Conservation (phyloP, 2,797 vertebrate genomes). For the Myotis myotis region DNA sequence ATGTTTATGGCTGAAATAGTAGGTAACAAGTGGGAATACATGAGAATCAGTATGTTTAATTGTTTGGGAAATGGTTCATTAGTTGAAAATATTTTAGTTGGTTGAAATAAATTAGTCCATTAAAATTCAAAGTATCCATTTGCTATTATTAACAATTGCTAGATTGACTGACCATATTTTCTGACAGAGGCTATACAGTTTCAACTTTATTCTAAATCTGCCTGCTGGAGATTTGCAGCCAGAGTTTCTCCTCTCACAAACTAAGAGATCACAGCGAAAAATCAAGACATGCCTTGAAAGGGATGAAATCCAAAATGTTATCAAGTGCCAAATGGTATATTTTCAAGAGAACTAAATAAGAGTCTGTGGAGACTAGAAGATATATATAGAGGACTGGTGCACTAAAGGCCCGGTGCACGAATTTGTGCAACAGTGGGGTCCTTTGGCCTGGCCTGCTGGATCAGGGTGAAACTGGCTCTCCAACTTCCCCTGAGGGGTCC, state of each 20-base stretch:
- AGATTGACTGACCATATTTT: slow-evolving; percentile 25
- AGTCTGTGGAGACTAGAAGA: background rate
- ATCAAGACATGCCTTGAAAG: slow-evolving; percentile 9
- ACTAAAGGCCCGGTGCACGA: too few species aligned
- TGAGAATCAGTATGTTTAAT: slow-evolving; percentile 56
- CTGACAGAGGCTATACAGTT: background rate
- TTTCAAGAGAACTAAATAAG: background rate
- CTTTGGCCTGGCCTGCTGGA: too few species aligned
- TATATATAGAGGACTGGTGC: too few species aligned
- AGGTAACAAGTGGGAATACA: background rate
- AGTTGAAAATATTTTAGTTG: slow-evolving; percentile 61
- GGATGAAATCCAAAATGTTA: background rate
- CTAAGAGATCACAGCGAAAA: slow-evolving; percentile 23
- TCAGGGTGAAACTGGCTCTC: too few species aligned
- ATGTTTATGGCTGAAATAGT: slow-evolving; percentile 50
- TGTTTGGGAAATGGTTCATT: slow-evolving; percentile 45
- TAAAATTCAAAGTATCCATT: slow-evolving; percentile 57
- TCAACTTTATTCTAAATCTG: background rate
- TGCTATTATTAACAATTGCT: slow-evolving; percentile 36
- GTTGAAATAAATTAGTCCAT: slow-evolving; percentile 46
- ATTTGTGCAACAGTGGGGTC: too few species aligned
- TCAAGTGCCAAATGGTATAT: background rate
- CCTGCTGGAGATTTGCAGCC: background rate
- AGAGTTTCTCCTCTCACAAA: background rate
- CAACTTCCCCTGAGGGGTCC: too few species aligned